Evolutionary conservation across 2,888 invertebrate genomes (phyloP).

Genomic region (Athripsodes cinereus): DNA sequence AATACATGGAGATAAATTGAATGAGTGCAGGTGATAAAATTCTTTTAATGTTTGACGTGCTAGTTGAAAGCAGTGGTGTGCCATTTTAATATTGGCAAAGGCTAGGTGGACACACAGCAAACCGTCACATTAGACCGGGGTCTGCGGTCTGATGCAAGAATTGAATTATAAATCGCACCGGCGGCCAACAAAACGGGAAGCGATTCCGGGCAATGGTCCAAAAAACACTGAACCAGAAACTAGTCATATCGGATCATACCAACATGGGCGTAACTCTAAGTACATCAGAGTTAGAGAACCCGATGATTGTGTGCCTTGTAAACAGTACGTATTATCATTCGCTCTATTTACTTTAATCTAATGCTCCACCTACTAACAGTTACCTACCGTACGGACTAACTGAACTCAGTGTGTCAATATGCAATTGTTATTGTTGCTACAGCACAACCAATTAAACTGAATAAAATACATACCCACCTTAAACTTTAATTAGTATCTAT

Average conservation of each 20-base stretch:
- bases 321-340: not conserved
- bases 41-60: not conserved
- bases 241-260: conserved; percentile 25
- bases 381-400: too few relatives aligned
- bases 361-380: too few relatives aligned
- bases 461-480: too few relatives aligned
- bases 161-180: conserved; percentile 26
- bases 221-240: conserved; percentile 27
- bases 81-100: conserved; percentile 16
- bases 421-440: too few relatives aligned
- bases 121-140: conserved; percentile 20
- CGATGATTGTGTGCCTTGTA: not conserved
- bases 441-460: too few relatives aligned
- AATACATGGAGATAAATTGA: too few relatives aligned
- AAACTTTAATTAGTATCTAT: too few relatives aligned
- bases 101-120: conserved; percentile 11
- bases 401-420: too few relatives aligned
- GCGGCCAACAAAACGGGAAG: conserved; percentile 19
- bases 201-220: conserved; percentile 21
- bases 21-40: not conserved
- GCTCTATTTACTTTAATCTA: too few relatives aligned
- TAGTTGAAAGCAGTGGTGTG: not conserved
- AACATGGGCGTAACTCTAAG: not conserved
- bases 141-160: conserved; percentile 17
- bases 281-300: not conserved